Evolutionary conservation across 2,888 invertebrate genomes (phyloP), one percentile per base, ranked within the genome.

Genomic region (Microchrysa polita): DNA sequence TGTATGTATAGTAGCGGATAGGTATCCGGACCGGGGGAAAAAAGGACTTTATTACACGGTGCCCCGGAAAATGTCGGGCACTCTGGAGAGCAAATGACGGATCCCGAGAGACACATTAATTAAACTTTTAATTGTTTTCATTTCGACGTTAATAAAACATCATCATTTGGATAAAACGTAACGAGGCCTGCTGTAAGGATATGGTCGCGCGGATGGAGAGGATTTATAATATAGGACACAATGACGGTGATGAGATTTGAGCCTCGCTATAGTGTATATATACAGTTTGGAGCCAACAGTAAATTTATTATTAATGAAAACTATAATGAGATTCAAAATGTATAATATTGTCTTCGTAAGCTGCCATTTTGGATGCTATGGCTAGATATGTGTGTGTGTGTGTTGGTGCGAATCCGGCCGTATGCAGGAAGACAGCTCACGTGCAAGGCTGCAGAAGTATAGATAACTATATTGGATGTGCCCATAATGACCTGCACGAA

Each of bases 91-190:
- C 20, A 34, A 34, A 34, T 34, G 27, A 20, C 44, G 53, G 27
- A 27, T 57, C 48, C 57, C 69, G 40, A 34, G 69, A 69, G 69
- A 55, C 69, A 69, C 69, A 57, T 69, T 69, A 69, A 69, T 69
- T 69, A 69, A 69, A 69, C 69, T 69, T 69, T 69, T 69, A 69
- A 69, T 69, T 69, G 55, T 69, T 69, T 69, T 69, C 69, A 34
- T 69, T 69, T 69, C 57, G 40, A 34, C 57, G 55, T 69, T 69
- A 42, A 69, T 69, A 69, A 69, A 55, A 57, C 55, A 55, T 69
- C 40, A 40, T 55, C 69, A 67, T 67, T 67, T 20, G 34, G 52
- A 53, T 34, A 53, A 52, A 65, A 65, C 16, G 55, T 16, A 55
- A 55, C 48, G 48, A 48, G n/a, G 48, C 48, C 16, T 48, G 14